Evolutionary conservation across 2,113 vertebrate species (phyloP).

Genomic region (Scolopax mira): DNA sequence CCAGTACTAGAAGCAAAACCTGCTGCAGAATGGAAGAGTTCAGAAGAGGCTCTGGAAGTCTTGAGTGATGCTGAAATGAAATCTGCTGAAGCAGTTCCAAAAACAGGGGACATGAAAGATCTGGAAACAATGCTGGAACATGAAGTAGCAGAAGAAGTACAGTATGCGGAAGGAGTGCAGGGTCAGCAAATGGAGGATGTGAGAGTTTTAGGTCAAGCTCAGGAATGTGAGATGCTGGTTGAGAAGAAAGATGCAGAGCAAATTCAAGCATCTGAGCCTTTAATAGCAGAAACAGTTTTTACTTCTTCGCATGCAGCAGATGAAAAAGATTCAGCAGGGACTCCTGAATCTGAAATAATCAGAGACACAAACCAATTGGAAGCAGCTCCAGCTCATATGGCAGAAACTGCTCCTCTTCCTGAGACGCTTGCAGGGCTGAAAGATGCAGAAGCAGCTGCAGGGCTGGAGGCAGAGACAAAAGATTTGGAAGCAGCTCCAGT

Average conservation of each 20-base stretch:
- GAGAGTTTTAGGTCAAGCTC: neutral
- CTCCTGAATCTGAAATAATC: neutral
- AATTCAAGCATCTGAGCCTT: neutral
- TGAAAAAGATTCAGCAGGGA: neutral
- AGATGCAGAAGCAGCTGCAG: neutral
- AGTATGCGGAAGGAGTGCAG: neutral
- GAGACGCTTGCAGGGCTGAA: neutral
- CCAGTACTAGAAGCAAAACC: neutral
- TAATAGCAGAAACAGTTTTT: neutral
- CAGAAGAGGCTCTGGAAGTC: neutral
- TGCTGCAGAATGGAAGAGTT: neutral
- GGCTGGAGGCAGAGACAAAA: neutral
- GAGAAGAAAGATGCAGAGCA: neutral
- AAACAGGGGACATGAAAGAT: neutral
- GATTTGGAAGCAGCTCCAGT: neutral
- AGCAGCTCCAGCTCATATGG: neutral
- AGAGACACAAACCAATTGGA: neutral
- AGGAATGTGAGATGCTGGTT: neutral
- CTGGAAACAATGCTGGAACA: neutral
- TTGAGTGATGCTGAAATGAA: neutral
- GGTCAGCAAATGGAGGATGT: neutral
- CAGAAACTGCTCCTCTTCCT: neutral
- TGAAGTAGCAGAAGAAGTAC: neutral
- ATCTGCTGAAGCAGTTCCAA: neutral
- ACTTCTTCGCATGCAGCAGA: neutral